A percentile compares a stretch with the other conserved stretches of the same genome.
These are phyloP conservation scores for Neotoma lepida DNA, from an alignment of 2,113 vertebrate genomes.

Conservation along the genomic window DNA sequence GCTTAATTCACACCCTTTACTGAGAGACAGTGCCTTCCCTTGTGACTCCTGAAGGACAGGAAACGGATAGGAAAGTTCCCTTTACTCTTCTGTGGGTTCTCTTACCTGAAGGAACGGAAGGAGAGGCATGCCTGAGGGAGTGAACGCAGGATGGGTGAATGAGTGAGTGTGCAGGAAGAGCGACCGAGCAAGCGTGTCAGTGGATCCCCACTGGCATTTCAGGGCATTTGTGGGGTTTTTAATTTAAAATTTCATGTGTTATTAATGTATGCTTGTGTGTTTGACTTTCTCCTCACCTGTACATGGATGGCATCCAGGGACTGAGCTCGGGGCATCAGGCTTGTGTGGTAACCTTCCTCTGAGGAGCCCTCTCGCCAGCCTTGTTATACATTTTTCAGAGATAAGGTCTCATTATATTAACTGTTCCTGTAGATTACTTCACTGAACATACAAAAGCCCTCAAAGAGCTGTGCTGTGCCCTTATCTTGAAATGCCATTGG, in stretches of 20 bases:
- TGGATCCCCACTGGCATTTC: neutral
- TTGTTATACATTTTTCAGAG: neutral
- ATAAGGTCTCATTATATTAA: neutral
- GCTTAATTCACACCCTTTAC: neutral
- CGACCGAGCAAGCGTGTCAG: accelerated
- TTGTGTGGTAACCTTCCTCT: neutral
- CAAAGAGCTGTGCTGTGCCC: neutral
- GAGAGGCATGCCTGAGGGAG: neutral
- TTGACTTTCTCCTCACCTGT: neutral
- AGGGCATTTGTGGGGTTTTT: neutral
- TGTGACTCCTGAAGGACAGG: neutral
- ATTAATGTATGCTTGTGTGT: neutral
- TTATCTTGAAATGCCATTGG: neutral
- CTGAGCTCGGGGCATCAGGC: neutral
- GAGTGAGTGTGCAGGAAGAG: neutral
- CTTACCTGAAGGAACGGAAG: neutral
- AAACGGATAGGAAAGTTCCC: neutral
- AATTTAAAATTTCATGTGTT: neutral
- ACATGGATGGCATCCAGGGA: neutral
- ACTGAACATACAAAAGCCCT: neutral
- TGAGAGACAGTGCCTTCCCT: neutral
- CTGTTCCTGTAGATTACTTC: neutral
- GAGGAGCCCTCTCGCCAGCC: neutral
- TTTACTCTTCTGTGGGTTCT: neutral
- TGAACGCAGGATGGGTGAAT: neutral